phyloP scores from a whole-genome alignment of 2,113 vertebrate genomes.

The Proterorhinus semilunaris region DNA sequence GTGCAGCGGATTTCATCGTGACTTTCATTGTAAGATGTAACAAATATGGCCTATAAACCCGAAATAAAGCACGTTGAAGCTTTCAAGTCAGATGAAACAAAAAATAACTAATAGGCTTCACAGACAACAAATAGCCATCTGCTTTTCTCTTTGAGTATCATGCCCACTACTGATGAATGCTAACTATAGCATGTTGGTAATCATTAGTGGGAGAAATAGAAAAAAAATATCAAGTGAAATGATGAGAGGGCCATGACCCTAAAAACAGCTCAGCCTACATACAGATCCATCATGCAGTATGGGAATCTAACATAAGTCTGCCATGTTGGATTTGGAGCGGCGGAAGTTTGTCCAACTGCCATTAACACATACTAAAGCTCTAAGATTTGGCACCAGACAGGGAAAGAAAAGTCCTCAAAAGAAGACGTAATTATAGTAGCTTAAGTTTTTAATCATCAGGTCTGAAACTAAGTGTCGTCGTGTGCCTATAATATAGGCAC shows the following conservation, averaged over 20 bases:
- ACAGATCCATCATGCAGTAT: constrained; percentile 8
- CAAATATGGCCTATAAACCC: background rate
- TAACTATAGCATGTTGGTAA: background rate
- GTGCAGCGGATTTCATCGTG: background rate
- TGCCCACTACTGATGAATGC: background rate
- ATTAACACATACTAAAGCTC: constrained; percentile 33
- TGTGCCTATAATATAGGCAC: no score
- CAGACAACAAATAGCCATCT: background rate
- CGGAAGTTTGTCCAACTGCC: constrained; percentile 36
- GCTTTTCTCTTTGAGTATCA: background rate
- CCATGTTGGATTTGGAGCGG: constrained; percentile 24
- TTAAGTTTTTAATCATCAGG: background rate
- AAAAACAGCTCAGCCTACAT: constrained; percentile 22
- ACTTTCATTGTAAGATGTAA: background rate
- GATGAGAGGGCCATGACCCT: constrained; percentile 19
- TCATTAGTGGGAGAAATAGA: background rate
- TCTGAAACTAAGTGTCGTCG: background rate
- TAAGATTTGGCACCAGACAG: constrained; percentile 39
- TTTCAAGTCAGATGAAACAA: background rate
- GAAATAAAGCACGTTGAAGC: background rate
- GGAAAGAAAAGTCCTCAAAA: background rate
- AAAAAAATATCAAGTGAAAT: constrained; percentile 25
- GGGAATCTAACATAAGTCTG: constrained; percentile 31
- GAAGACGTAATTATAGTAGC: background rate
- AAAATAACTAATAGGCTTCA: background rate